Percentiles rank a stretch among this genome's conserved stretches.
phyloP scores from a whole-genome alignment of 2,797 vertebrate species.

The Myotis myotis region DNA sequence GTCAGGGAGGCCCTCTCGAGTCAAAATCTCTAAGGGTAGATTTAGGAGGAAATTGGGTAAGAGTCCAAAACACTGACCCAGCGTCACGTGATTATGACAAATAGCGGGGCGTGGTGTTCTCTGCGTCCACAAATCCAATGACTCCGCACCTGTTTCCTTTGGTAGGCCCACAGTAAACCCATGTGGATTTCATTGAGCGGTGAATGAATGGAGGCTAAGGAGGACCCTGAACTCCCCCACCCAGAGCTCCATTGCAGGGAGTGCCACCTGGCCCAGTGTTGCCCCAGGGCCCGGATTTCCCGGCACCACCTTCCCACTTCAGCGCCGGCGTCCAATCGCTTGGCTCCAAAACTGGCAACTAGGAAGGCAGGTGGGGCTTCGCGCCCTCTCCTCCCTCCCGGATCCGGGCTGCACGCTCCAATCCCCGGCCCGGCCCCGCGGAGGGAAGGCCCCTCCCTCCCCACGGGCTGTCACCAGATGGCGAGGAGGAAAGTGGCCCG shows the following conservation, averaged over 20 bases:
- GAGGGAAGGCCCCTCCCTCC: constrained; percentile 1
- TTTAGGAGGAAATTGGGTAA: fast-evolving
- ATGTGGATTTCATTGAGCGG: neutral
- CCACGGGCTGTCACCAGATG: constrained; percentile 45
- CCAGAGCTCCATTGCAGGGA: neutral
- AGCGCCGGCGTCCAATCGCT: constrained; percentile 44
- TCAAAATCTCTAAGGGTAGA: neutral
- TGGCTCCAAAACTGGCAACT: constrained; percentile 30
- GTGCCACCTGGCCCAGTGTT: neutral
- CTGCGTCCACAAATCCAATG: neutral
- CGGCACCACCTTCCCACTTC: neutral
- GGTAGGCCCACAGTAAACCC: neutral
- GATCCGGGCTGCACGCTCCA: neutral
- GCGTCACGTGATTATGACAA: neutral
- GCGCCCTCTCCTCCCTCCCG: constrained; percentile 13
- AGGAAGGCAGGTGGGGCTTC: constrained; percentile 64
- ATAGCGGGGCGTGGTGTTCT: neutral
- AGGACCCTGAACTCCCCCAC: neutral
- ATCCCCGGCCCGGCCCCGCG: neutral
- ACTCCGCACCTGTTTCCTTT: neutral
- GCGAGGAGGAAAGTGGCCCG: neutral
- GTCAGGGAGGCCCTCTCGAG: neutral
- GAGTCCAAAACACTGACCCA: neutral
- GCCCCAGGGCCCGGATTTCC: neutral
- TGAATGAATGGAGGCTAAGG: neutral